Evolutionary conservation across 2,113 vertebrate genomes (phyloP).

Genomic region (Protobothrops flavoviridis): DNA sequence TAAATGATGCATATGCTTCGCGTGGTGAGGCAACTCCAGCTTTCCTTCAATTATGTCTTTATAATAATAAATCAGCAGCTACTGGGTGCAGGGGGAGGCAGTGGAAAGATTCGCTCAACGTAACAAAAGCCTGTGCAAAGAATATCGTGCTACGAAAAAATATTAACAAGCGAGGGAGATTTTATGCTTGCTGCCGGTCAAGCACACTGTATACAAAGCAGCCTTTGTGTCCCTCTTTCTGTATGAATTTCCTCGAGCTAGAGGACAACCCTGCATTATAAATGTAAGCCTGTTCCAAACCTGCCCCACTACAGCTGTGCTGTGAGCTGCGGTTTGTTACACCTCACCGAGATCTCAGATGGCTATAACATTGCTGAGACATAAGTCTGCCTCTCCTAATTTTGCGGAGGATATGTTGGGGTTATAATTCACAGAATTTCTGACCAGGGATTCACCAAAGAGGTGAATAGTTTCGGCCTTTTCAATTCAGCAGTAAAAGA

Average conservation of each 20-base stretch:
- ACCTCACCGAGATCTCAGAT: background rate
- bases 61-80: constrained; percentile 51
- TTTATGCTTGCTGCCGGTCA: constrained; percentile 2
- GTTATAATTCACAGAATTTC: background rate
- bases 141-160: constrained; percentile 47
- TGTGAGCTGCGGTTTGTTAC: background rate
- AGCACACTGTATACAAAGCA: constrained; percentile 18
- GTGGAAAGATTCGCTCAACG: constrained; percentile 56
- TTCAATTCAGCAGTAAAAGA: background rate
- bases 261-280: background rate
- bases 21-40: constrained; percentile 55
- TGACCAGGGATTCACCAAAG: background rate
- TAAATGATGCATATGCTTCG: constrained; percentile 63
- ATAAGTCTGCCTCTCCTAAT: background rate
- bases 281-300: background rate
- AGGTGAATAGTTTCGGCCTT: background rate
- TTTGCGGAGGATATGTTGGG: background rate
- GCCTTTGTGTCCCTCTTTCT: constrained; percentile 34
- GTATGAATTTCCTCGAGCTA: background rate
- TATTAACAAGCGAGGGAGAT: background rate
- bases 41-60: constrained; percentile 61
- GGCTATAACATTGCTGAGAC: background rate
- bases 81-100: constrained; percentile 54
- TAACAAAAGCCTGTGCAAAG: constrained; percentile 35
- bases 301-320: background rate